Evolutionary conservation across 1,140 invertebrate genomes (phyloP).

Genomic region (Ceratina calcarata): DNA sequence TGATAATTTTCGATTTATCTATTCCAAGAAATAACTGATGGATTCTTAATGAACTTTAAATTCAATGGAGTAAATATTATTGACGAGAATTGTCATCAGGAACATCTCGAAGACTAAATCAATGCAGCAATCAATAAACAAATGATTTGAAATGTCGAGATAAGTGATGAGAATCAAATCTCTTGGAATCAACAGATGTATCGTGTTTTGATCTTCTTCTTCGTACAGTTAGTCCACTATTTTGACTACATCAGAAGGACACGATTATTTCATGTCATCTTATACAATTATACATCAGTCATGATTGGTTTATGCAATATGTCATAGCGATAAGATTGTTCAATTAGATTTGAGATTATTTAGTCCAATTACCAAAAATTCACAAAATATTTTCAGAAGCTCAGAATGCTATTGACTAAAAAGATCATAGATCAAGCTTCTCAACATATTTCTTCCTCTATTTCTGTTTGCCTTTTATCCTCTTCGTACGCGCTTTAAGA

Average conservation of each 20-base stretch:
- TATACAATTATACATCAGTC: no score
- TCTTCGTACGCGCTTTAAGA: conserved; percentile 46
- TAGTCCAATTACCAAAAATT: no score
- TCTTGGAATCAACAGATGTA: no score
- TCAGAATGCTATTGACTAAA: no score
- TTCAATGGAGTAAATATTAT: no score
- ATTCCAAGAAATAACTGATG: background rate
- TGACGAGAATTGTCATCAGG: background rate
- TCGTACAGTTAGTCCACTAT: no score
- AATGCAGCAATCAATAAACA: background rate
- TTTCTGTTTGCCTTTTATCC: conserved; percentile 44
- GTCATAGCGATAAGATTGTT: no score
- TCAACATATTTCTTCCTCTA: no score
- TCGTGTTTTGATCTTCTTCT: background rate
- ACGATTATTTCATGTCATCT: no score
- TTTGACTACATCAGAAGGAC: no score
- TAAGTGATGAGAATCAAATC: background rate
- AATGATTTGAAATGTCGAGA: background rate
- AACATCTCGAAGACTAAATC: background rate
- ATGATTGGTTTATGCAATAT: no score
- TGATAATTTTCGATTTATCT: background rate
- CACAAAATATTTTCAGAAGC: background rate
- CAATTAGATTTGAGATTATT: no score
- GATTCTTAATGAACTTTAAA: background rate
- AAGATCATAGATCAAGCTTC: conserved; percentile 8